phyloP scores from a whole-genome alignment of 2,797 vertebrate species.

The Thamnophis elegans region DNA sequence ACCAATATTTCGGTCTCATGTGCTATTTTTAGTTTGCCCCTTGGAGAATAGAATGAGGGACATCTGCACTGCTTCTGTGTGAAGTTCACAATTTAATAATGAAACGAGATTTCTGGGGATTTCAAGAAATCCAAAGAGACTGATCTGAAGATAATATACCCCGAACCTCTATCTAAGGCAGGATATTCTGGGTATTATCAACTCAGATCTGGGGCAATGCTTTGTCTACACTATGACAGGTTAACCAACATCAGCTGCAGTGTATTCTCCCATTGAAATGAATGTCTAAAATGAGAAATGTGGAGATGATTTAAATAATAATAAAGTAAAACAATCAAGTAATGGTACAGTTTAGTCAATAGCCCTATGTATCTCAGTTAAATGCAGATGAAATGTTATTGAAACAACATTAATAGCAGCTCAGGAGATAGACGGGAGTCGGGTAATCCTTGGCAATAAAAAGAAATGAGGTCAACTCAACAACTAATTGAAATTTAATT shows the following conservation, averaged over 20 bases:
- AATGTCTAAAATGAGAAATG: background rate
- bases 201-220: background rate
- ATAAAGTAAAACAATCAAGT: background rate
- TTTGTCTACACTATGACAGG: background rate
- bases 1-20: background rate
- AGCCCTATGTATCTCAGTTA: background rate
- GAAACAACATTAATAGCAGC: background rate
- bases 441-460: constrained; percentile 28
- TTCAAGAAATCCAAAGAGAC: constrained; percentile 5
- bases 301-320: background rate
- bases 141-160: background rate
- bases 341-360: constrained; percentile 4
- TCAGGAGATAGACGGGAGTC: background rate
- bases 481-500: constrained; percentile 58
- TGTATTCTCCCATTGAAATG: background rate
- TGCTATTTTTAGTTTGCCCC: background rate
- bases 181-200: constrained; percentile 5
- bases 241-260: background rate
- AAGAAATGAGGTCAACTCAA: constrained; percentile 24
- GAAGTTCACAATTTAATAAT: background rate
- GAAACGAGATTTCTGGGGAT: background rate
- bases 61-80: background rate
- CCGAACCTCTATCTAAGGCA: background rate
- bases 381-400: constrained; percentile 9
- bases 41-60: background rate